phyloP scores from a whole-genome alignment of 2,113 vertebrate species.

The Oreochromis niloticus region DNA sequence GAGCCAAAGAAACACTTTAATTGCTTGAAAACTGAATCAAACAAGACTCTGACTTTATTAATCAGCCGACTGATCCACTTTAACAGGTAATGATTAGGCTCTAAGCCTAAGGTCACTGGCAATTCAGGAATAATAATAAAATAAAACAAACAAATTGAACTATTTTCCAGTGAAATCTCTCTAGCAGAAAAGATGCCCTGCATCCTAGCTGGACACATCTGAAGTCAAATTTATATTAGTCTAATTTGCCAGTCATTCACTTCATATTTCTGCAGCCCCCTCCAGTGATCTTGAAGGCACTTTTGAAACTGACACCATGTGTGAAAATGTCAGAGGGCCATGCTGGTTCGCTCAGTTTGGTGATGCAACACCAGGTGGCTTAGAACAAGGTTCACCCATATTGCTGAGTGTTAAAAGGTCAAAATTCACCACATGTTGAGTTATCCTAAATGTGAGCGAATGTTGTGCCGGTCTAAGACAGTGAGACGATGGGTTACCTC shows the following conservation, averaged over 20 bases:
- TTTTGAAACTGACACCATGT: slow-evolving; percentile 45
- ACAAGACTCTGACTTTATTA: neutral
- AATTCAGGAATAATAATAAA: neutral
- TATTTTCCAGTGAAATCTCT: neutral
- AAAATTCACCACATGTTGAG: neutral
- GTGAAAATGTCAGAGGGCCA: slow-evolving; percentile 62
- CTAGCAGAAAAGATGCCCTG: neutral
- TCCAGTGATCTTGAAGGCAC: neutral
- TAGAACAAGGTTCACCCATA: slow-evolving; percentile 16
- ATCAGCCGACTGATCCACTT: neutral
- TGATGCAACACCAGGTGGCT: slow-evolving; percentile 4
- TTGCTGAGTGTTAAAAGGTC: slow-evolving; percentile 14
- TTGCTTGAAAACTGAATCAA: neutral
- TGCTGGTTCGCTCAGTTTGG: neutral
- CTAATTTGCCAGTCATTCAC: neutral
- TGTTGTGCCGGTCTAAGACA: neutral
- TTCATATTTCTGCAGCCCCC: neutral
- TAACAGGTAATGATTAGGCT: neutral
- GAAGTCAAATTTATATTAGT: neutral
- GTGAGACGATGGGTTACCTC: neutral
- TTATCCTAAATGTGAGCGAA: neutral
- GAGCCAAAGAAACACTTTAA: neutral
- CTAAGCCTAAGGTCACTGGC: neutral
- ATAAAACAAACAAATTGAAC: too few relatives aligned
- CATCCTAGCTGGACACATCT: neutral